Conservation (phyloP, 2,888 invertebrate genomes). For the Hermaeophaga mercurialis region DNA sequence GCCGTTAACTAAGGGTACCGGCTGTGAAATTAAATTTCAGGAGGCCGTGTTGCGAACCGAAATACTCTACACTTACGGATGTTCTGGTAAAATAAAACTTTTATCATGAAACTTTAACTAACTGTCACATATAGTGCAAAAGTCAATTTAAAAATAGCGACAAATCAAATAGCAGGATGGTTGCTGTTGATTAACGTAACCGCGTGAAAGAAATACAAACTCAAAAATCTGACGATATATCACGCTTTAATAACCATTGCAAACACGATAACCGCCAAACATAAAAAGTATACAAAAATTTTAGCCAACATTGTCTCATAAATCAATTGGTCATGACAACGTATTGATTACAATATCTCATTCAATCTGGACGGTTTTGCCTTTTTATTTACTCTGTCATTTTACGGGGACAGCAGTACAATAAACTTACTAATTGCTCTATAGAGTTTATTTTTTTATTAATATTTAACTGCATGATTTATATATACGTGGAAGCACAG, state of each 20-base stretch:
- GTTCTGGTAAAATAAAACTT: no score
- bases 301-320: conserved; percentile 1
- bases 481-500: no score
- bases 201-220: conserved; percentile 2
- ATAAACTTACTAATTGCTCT: no score
- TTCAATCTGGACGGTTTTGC: conserved; percentile 2
- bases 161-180: background rate
- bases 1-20: no score
- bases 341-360: conserved; percentile 2
- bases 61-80: no score
- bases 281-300: conserved; percentile 7
- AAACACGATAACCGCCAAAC: conserved; percentile 2
- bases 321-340: conserved; percentile 8
- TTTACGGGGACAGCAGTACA: no score
- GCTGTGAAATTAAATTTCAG: no score
- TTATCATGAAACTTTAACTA: no score
- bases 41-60: no score
- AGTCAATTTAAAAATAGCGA: background rate
- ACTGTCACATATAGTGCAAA: no score
- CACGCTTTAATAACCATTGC: conserved; percentile 8
- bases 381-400: background rate
- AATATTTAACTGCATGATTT: no score
- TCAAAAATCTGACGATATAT: conserved; percentile 8
- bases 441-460: no score
- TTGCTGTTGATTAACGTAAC: background rate